phyloP scores from a whole-genome alignment of 2,888 invertebrate species.

The Caenorhabditis wallacei region DNA sequence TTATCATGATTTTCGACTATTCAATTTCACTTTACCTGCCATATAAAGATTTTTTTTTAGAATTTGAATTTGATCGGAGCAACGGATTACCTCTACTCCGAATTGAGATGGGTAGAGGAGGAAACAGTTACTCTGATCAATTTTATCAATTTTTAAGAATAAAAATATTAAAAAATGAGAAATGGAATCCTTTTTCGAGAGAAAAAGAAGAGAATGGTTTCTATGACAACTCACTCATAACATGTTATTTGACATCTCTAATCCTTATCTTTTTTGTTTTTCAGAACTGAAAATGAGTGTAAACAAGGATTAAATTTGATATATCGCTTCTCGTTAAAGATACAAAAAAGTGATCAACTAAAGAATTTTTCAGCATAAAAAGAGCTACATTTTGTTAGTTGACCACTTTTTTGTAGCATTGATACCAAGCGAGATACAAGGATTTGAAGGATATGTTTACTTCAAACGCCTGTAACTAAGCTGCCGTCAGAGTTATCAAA shows the following conservation, averaged over 20 bases:
- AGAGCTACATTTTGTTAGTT: not conserved
- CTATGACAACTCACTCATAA: too few species aligned
- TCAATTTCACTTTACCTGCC: conserved; percentile 71
- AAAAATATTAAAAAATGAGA: not conserved
- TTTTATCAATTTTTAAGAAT: not conserved
- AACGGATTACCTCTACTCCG: not conserved
- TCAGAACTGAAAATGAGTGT: too few species aligned
- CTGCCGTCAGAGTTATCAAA: not conserved
- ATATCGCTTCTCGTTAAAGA: not conserved
- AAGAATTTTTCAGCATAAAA: not conserved
- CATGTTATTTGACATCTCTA: too few species aligned
- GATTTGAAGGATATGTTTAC: too few species aligned
- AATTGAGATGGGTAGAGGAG: not conserved
- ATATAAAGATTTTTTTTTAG: not conserved
- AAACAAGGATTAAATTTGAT: not conserved
- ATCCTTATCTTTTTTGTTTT: too few species aligned
- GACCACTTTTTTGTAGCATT: not conserved
- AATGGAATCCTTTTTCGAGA: too few species aligned
- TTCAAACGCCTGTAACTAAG: too few species aligned
- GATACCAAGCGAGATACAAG: too few species aligned
- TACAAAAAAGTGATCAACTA: not conserved
- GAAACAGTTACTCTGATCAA: not conserved
- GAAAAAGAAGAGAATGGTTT: too few species aligned
- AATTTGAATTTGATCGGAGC: not conserved
- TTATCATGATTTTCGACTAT: conserved; percentile 77